phyloP scores from a whole-genome alignment of 2,888 invertebrate species.

The Tethea ocularis region DNA sequence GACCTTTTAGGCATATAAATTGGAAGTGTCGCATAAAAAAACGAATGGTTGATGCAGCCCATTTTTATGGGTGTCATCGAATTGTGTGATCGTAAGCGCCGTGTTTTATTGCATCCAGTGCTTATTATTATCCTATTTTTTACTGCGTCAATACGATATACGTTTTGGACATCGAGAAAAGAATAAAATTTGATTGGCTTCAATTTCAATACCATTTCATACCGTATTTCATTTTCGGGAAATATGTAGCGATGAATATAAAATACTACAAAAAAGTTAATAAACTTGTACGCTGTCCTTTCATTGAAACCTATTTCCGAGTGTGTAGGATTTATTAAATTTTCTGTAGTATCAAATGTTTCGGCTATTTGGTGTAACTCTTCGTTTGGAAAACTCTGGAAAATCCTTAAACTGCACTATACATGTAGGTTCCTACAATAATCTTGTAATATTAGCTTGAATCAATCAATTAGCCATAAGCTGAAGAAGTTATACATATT shows the following conservation, averaged over 20 bases:
- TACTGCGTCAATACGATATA: conserved; percentile 26
- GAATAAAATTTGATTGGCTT: conserved; percentile 26
- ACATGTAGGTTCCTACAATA: too few species aligned
- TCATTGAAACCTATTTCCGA: conserved; percentile 1
- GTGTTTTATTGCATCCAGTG: conserved; percentile 60
- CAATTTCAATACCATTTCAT: conserved; percentile 9
- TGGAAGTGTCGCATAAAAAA: conserved; percentile 54
- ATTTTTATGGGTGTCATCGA: conserved; percentile 64
- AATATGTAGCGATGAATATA: neutral
- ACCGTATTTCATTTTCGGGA: conserved; percentile 12
- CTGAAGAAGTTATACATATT: too few species aligned
- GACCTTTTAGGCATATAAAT: conserved; percentile 57
- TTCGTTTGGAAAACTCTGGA: too few species aligned
- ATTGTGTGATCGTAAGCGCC: conserved; percentile 58
- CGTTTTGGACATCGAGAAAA: neutral
- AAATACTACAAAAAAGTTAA: neutral
- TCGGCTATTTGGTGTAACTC: too few species aligned
- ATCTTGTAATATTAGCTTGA: too few species aligned
- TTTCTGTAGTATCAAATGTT: too few species aligned
- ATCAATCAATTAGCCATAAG: too few species aligned
- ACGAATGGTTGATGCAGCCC: conserved; percentile 51
- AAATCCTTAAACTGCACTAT: too few species aligned
- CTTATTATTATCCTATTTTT: conserved; percentile 61
- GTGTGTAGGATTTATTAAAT: neutral
- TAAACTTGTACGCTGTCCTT: neutral